Base-by-base conservation (phyloP, 2,888 invertebrate species). In the Cryptocheilus praepositus region DNA sequence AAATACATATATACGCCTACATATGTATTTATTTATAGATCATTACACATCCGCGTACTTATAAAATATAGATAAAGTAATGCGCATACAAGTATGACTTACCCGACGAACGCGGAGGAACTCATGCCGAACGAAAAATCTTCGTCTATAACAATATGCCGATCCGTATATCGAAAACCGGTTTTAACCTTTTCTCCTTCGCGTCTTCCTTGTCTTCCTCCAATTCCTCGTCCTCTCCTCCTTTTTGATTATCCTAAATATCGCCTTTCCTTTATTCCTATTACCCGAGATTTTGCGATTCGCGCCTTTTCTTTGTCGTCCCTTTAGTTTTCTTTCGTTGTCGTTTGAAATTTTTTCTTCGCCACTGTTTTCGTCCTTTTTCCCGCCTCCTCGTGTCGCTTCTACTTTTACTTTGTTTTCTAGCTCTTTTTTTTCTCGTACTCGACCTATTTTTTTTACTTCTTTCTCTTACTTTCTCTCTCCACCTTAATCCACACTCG, bases 31-130 rank as follows among this genome's bases (percentile, higher is more conserved):
- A 16, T 49, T 49, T 18, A 18, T 49, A 16, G 49, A 4, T 13
- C 5, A 11, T 18, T 8, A 8, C n/a, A 18, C 49, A n/a, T 49
- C 3, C 49, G 49, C 49, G 4, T 11, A 18, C 18, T 16, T 18
- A 18, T 7, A n/a, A n/a, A 1, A 19, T 16, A 54, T 45, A n/a
- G 22, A 19, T 36, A 61, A 63, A 57, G 3, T 16, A 53, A 68
- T 57, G 61, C 63, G n/a, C 4, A 44, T n/a, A 11, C 18, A 44
- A 28, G 56, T 11, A 11, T 36, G 18, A 61, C 79, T 80, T 80
- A 80, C 79, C 79, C 79, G 59, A 68, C 61, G 58, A 70, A 64
- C 43, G 80, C 72, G 58, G 79, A 73, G 61, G 79, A 78, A 70
- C 71, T 80, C 79, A 80, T 80, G 18, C 49, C 49, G 18, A 49